Evolutionary conservation across 2,113 vertebrate species (phyloP).

Genomic region (Fulmarus glacialis): DNA sequence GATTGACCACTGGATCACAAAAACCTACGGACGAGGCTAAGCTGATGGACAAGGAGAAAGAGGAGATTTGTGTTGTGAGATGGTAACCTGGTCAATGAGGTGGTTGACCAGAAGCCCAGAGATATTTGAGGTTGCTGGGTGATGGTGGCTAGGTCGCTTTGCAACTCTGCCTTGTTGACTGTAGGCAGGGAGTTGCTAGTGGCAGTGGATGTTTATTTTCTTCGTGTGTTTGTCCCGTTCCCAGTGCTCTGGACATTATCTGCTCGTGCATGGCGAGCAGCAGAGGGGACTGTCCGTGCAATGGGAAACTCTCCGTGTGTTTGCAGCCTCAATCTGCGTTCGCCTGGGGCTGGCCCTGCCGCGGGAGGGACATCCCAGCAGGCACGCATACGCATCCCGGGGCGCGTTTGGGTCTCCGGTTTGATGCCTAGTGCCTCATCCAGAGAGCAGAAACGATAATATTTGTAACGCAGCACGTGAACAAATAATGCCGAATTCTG

Average conservation of each 20-base stretch:
- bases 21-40: not conserved
- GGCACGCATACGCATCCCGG: fast-evolving
- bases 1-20: not conserved
- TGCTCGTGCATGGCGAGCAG: fast-evolving
- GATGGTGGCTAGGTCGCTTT: not conserved
- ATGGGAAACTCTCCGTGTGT: not conserved
- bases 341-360: not conserved
- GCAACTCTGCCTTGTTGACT: not conserved
- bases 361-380: not conserved
- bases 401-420: not conserved
- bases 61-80: fast-evolving
- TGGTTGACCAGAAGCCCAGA: not conserved
- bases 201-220: not conserved
- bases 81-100: not conserved
- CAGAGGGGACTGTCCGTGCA: not conserved
- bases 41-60: not conserved
- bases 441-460: slow-evolving; percentile 20
- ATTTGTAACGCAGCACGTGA: not conserved
- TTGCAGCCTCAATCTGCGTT: not conserved
- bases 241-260: not conserved
- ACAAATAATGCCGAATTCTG: not conserved
- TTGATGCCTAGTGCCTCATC: not conserved
- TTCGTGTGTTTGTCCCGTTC: not conserved
- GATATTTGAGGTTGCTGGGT: not conserved
- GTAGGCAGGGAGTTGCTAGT: not conserved